Evolutionary conservation across 2,113 vertebrate genomes (phyloP), one percentile per base, ranked within the genome.

Genomic region (Himantopus leucocephalus): DNA sequence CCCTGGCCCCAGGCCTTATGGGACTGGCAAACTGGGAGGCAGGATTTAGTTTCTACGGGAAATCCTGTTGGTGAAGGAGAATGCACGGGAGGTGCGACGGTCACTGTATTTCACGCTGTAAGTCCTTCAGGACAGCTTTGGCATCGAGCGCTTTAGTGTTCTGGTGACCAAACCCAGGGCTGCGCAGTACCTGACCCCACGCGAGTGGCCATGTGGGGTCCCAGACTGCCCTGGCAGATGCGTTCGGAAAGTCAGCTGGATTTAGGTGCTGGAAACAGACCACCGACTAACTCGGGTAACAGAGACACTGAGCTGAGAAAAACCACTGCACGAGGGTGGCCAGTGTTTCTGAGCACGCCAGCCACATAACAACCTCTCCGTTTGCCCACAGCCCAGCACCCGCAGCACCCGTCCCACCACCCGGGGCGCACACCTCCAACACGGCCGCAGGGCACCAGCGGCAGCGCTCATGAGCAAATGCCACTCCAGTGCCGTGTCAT

Each of bases 141-240:
- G 13, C 52, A 21, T 18, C 0, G 0, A 64, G 29, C 14, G 32
- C 34, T 72, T 59, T 32, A 47, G 32, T 3, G 9, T 24, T 20
- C 29, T 39, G 53, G 24, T 76, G 72, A 13, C 32, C 3, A 20
- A 76, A 43, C 2, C 24, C 32, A 12, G 53, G 62, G 48, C 45
- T 80, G 72, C 59, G 37, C 52, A 5, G 26, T 14, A 26, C 22
- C 63, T 60, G 62, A 21, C 12, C 70, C 56, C 53, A 8, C 0
- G 0, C 9, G n/a, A 4, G 4, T 5, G 24, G 45, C 6, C 4
- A 2, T 0, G 9, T 10, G n/a, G n/a, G 30, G 4, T 39, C 21
- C 12, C 35, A 52, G 26, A 3, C 41, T 71, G 82, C 48, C 48
- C 48, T 24, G 48, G 48, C 48, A 24, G 48, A 50, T 24, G 48